Percentiles rank a stretch among this genome's conserved stretches.
phyloP scores from a whole-genome alignment of 2,888 invertebrate genomes.

The Calephelis perditalis region DNA sequence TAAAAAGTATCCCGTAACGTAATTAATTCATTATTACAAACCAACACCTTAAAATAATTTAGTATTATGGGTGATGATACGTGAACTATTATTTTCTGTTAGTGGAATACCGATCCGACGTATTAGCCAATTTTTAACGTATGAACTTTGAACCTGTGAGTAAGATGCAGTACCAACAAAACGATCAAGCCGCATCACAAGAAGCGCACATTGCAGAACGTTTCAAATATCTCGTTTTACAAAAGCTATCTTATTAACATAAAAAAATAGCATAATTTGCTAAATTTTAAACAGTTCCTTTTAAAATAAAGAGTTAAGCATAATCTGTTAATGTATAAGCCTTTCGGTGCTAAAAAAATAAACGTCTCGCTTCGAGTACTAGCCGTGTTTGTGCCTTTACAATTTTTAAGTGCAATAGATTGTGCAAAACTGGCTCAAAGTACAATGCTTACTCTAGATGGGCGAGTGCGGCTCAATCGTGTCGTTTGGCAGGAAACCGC shows the following conservation, averaged over 20 bases:
- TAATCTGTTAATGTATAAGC: constrained; percentile 15
- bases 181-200: constrained; percentile 38
- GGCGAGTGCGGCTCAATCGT: constrained; percentile 73
- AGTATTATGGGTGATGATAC: constrained; percentile 5
- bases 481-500: constrained; percentile 74
- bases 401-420: constrained; percentile 21
- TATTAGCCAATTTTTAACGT: not conserved
- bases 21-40: constrained; percentile 25
- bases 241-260: not conserved
- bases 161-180: constrained; percentile 20
- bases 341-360: not conserved
- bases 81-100: constrained; percentile 2
- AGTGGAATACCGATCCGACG: not conserved
- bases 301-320: constrained; percentile 11
- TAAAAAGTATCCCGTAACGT: not conserved
- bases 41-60: constrained; percentile 17
- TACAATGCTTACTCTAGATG: constrained; percentile 71
- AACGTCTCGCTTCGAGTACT: not conserved
- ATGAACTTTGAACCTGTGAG: not conserved
- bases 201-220: not conserved
- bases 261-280: not conserved
- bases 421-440: constrained; percentile 20
- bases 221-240: not conserved
- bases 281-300: constrained; percentile 13
- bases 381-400: constrained; percentile 19